Conservation (phyloP, 2,888 invertebrate genomes). For the Eupeodes latifasciatus region DNA sequence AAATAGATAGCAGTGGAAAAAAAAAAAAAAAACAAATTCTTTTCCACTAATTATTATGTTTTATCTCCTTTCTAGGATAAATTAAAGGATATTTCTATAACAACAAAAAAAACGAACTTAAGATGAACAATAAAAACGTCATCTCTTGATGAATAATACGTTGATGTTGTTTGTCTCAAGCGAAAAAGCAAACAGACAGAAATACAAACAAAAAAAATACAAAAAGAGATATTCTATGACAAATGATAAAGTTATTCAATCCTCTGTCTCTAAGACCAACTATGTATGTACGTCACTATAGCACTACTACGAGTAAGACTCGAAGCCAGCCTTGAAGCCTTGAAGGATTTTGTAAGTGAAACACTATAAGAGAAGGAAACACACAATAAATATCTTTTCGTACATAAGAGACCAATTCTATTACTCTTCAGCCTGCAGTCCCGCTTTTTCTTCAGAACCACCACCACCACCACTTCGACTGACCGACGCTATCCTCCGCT, state of each 20-base stretch:
- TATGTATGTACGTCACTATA: slow-evolving; percentile 20
- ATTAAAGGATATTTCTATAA: neutral
- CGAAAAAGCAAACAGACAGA: slow-evolving; percentile 7
- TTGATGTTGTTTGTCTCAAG: slow-evolving; percentile 30
- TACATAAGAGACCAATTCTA: neutral
- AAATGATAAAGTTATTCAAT: slow-evolving; percentile 68
- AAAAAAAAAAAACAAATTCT: neutral
- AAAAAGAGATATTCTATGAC: slow-evolving; percentile 29
- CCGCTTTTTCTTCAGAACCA: neutral
- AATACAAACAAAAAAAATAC: neutral
- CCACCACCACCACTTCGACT: too few species aligned
- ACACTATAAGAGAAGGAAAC: slow-evolving; percentile 11
- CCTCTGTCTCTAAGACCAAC: slow-evolving; percentile 18
- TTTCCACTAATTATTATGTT: slow-evolving; percentile 16
- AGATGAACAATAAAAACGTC: slow-evolving; percentile 35
- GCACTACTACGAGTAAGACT: neutral
- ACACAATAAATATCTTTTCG: slow-evolving; percentile 20
- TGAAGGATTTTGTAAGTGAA: slow-evolving; percentile 30
- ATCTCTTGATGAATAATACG: slow-evolving; percentile 43
- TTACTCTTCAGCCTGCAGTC: neutral
- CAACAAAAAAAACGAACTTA: slow-evolving; percentile 2
- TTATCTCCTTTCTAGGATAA: neutral
- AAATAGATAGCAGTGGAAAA: neutral
- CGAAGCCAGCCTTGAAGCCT: too few species aligned
- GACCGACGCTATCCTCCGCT: neutral